Evolutionary conservation across 1,140 invertebrate genomes (phyloP), one percentile per base, ranked within the genome.

Genomic region (Conopomorpha cramerella): DNA sequence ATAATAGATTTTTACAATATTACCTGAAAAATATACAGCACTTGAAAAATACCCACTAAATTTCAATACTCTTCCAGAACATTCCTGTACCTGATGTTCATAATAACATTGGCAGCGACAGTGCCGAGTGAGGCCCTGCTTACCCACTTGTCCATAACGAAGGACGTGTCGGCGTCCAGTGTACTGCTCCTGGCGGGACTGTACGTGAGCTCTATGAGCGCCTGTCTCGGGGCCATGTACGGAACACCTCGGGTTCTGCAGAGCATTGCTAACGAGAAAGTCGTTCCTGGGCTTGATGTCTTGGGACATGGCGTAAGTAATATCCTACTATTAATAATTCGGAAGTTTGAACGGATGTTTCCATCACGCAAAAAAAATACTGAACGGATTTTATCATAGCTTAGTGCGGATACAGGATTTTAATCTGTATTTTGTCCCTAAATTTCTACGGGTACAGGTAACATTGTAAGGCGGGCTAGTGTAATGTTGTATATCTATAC

Each of bases 151-250:
- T 92, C 95, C 81, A 95, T 98, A 51, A 88, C 89, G 10, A 89
- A 91, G n/a, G 90, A 90, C 51, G 91, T 95, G 28, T 92, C 91
- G 10, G 88, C 87, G 2, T 81, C 91, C 26, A 83, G 84, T 32
- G 84, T 96, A 30, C 61, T 97, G 15, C 84, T 97, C 36, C 77
- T 98, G 13, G 88, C 91, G 43, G 95, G 95, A 12, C 82, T 98
- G 8, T 98, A 98, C 72, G 92, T 98, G 2, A 95, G 92, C 15
- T 96, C 95, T 16, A 91, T 97, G 79, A 96, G 93, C 8, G 93
- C 92, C 31, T 95, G 94, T 68, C 84, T 98, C 49, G 94, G 93
- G 27, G 91, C 93, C 30, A 90, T 98, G 83, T 96, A 97, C 63
- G 95, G 95, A 11, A 96, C 95, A 16, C 94, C 95, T 1, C 81